Conservation (phyloP, 2,113 vertebrate species). For the Vimba vimba region DNA sequence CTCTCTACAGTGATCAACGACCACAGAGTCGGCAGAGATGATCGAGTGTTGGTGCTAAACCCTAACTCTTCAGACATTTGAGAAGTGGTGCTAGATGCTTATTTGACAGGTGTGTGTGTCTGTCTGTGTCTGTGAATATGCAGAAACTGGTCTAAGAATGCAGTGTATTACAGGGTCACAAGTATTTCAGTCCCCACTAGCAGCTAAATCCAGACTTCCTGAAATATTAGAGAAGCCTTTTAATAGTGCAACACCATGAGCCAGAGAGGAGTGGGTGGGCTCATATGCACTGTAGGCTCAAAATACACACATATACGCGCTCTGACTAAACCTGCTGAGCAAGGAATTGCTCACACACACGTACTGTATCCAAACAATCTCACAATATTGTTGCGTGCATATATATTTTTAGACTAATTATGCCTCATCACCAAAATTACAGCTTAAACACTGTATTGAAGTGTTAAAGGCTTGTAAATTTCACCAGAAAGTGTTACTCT, state of each 20-base stretch:
- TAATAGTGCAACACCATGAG: slow-evolving; percentile 61
- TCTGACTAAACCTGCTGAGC: slow-evolving; percentile 59
- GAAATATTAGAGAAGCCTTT: slow-evolving; percentile 64
- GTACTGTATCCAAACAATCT: slow-evolving; percentile 34
- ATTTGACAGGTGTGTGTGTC: slow-evolving; percentile 62
- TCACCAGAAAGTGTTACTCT: not conserved
- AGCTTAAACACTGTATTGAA: not conserved
- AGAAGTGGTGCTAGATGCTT: slow-evolving; percentile 62
- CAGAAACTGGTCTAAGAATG: not conserved
- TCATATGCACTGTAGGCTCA: slow-evolving; percentile 33
- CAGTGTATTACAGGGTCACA: slow-evolving; percentile 43
- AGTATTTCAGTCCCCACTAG: slow-evolving; percentile 40
- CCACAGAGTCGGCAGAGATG: slow-evolving; percentile 64
- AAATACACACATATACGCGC: slow-evolving; percentile 28
- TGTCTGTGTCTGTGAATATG: not conserved
- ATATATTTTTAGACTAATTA: not conserved
- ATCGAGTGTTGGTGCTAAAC: slow-evolving; percentile 67
- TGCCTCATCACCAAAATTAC: not conserved
- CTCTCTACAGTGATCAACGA: slow-evolving; percentile 61
- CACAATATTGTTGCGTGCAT: not conserved
- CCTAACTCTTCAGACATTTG: slow-evolving; percentile 62
- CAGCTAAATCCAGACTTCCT: slow-evolving; percentile 48
- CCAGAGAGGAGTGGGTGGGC: slow-evolving; percentile 61
- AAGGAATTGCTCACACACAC: slow-evolving; percentile 53
- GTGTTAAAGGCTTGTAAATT: not conserved